Evolutionary conservation across 2,888 invertebrate genomes (phyloP).

Genomic region (Panopea generosa): DNA sequence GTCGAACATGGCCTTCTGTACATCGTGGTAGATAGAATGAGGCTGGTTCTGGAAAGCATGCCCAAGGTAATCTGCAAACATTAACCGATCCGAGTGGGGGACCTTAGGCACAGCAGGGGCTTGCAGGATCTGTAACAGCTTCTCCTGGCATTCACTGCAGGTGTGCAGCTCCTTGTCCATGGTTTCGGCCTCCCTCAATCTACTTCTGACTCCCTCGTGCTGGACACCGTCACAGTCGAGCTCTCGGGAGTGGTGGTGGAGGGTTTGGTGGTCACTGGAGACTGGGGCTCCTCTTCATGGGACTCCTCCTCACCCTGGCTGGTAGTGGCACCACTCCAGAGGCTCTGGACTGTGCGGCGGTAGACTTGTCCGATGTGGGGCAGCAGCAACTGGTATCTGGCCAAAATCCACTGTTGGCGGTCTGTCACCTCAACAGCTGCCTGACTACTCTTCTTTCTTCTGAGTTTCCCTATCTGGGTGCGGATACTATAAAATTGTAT

Average conservation of each 20-base stretch:
- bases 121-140: slow-evolving; percentile 36
- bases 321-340: slow-evolving; percentile 38
- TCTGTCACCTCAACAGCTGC: slow-evolving; percentile 48
- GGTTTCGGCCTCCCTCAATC: slow-evolving; percentile 34
- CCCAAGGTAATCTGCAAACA: slow-evolving; percentile 49
- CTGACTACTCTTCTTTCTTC: slow-evolving; percentile 31
- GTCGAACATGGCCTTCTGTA: slow-evolving; percentile 42
- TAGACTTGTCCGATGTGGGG: slow-evolving; percentile 52
- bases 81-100: slow-evolving; percentile 48
- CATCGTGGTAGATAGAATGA: slow-evolving; percentile 48
- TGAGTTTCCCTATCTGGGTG: slow-evolving; percentile 31
- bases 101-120: slow-evolving; percentile 46
- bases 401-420: slow-evolving; percentile 36
- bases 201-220: slow-evolving; percentile 29
- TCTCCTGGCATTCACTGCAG: slow-evolving; percentile 47
- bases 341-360: slow-evolving; percentile 45
- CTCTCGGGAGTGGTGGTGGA: slow-evolving; percentile 33
- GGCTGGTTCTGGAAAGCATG: slow-evolving; percentile 56
- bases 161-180: slow-evolving; percentile 40
- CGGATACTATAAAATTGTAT: slow-evolving; percentile 31
- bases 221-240: slow-evolving; percentile 35
- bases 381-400: slow-evolving; percentile 42
- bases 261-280: slow-evolving; percentile 33
- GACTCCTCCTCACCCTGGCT: slow-evolving; percentile 46
- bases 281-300: slow-evolving; percentile 33